These are phyloP conservation scores for Tapirus terrestris DNA, from an alignment of 2,113 vertebrate species.

Conservation along the genomic window DNA sequence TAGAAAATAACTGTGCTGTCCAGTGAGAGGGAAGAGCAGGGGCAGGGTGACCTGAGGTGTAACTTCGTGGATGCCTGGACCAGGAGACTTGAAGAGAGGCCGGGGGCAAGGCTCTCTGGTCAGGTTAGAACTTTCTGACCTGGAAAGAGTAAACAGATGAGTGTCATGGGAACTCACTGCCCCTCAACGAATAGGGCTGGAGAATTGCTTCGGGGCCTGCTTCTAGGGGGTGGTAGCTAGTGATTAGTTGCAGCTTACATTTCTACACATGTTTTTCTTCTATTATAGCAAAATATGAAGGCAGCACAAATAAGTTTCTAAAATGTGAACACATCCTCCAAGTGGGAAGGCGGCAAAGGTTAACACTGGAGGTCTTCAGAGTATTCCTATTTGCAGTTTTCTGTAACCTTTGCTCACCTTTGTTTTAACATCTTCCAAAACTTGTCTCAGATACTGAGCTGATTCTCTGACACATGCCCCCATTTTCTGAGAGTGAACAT, in stretches of 20 bases:
- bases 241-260: constrained; percentile 36
- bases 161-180: constrained; percentile 44
- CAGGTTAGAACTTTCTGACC: constrained; percentile 56
- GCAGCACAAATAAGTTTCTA: constrained; percentile 43
- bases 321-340: neutral
- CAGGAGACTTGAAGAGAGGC: constrained; percentile 11
- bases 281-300: constrained; percentile 40
- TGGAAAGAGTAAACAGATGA: neutral
- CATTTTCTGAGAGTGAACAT: constrained; percentile 6
- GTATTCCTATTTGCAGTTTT: constrained; percentile 26
- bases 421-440: constrained; percentile 52
- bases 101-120: neutral
- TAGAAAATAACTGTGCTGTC: neutral
- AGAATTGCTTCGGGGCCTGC: constrained; percentile 60
- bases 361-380: constrained; percentile 22
- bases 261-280: constrained; percentile 15
- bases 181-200: neutral
- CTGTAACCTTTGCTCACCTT: constrained; percentile 54
- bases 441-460: constrained; percentile 4
- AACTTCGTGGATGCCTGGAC: neutral
- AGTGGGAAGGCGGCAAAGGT: neutral
- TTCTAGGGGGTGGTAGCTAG: neutral
- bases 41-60: neutral
- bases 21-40: neutral
- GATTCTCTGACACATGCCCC: constrained; percentile 22